Conservation (phyloP, 2,888 invertebrate genomes). For the Bugulina stolonifera region DNA sequence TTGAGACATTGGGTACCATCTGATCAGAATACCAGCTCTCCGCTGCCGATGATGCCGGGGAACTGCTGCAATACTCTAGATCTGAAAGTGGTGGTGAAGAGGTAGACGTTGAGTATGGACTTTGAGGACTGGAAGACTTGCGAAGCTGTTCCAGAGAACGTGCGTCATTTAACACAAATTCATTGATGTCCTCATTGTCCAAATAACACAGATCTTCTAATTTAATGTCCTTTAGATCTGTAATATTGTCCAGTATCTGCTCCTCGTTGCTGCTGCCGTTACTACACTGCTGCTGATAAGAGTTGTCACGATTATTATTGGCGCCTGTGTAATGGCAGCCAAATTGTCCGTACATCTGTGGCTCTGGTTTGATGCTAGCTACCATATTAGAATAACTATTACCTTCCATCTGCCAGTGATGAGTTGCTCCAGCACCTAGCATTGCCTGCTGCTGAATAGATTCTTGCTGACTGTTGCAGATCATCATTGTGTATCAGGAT, state of each 20-base stretch:
- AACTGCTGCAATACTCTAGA: conserved; percentile 15
- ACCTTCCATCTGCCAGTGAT: not conserved
- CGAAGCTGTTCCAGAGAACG: conserved; percentile 4
- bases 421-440: not conserved
- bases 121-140: not conserved
- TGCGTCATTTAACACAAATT: not conserved
- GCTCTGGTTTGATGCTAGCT: conserved; percentile 24
- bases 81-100: conserved; percentile 11
- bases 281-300: not conserved
- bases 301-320: not conserved
- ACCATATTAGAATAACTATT: conserved; percentile 4
- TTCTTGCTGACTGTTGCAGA: not conserved
- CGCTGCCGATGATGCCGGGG: conserved; percentile 16
- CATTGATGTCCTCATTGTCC: conserved; percentile 10
- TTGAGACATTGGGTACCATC: not conserved
- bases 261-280: not conserved
- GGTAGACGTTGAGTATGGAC: not conserved
- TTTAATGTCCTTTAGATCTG: conserved; percentile 19
- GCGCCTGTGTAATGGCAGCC: conserved; percentile 13
- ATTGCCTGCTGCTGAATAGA: not conserved
- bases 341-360: conserved; percentile 14
- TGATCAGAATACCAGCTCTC: conserved; percentile 20
- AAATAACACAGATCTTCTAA: conserved; percentile 15
- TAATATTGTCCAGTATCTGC: conserved; percentile 11
- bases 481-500: too few species aligned